phyloP scores from a whole-genome alignment of 2,113 vertebrate genomes.

The Propithecus coquereli region DNA sequence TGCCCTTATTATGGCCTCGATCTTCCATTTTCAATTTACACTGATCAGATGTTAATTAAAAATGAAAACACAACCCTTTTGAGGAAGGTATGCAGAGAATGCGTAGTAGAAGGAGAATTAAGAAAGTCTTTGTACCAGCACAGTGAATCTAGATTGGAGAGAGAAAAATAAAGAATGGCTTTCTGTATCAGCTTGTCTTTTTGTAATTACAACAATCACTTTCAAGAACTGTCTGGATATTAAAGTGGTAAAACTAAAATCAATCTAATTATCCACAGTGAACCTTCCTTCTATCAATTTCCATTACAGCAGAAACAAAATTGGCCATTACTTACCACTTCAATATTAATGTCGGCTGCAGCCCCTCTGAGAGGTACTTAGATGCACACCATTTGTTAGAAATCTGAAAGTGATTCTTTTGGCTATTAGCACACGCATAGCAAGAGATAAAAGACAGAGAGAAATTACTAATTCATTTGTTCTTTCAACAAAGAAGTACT shows the following conservation, averaged over 20 bases:
- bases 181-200: constrained; percentile 53
- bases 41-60: constrained; percentile 11
- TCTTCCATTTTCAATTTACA: not conserved
- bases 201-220: constrained; percentile 69
- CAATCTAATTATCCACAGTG: constrained; percentile 72
- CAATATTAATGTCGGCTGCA: constrained; percentile 66
- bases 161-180: constrained; percentile 52
- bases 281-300: constrained; percentile 75
- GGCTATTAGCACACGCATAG: not conserved
- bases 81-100: not conserved
- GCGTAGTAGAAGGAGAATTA: not conserved
- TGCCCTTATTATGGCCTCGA: not conserved
- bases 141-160: not conserved
- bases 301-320: constrained; percentile 57
- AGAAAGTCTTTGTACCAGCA: not conserved
- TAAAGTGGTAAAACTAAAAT: constrained; percentile 74
- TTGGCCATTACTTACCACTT: constrained; percentile 63
- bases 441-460: constrained; percentile 24
- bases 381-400: constrained; percentile 42
- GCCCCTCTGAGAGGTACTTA: constrained; percentile 55
- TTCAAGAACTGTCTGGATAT: constrained; percentile 65
- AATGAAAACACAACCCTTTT: not conserved
- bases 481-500: constrained; percentile 9
- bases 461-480: constrained; percentile 47
- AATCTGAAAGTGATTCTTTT: constrained; percentile 64